Conservation (phyloP, 2,797 vertebrate genomes). For the Squalus acanthias region DNA sequence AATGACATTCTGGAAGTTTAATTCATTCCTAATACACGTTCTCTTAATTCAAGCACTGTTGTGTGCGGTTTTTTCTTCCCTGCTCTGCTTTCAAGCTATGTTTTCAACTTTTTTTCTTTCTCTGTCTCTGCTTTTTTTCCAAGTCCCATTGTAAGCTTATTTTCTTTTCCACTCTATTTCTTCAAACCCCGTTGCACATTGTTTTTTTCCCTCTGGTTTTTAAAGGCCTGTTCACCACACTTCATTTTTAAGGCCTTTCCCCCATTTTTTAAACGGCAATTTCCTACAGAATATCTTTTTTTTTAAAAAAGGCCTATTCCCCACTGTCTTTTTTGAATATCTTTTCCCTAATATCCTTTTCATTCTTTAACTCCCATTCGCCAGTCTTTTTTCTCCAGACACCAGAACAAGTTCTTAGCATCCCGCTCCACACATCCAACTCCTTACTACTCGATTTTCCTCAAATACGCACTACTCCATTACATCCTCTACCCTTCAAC, state of each 20-base stretch:
- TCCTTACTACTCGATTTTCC: not conserved
- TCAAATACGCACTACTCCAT: not conserved
- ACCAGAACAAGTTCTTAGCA: not conserved
- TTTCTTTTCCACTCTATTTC: not conserved
- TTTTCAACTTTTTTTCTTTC: not conserved
- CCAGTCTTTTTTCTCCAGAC: not conserved
- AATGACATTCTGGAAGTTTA: not conserved
- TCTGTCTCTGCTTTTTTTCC: too few species aligned
- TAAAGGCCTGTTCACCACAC: not conserved
- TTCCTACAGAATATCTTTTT: not conserved
- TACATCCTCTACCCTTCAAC: not conserved
- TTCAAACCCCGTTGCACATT: not conserved
- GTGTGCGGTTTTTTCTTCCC: not conserved
- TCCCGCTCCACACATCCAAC: not conserved
- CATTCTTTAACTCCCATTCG: not conserved
- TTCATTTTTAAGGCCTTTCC: not conserved
- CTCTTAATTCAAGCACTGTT: not conserved
- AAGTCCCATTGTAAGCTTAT: not conserved
- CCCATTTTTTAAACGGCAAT: not conserved
- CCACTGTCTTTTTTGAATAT: not conserved
- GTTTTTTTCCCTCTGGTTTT: not conserved
- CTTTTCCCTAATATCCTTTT: not conserved
- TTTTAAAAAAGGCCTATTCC: not conserved
- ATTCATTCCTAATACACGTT: not conserved
- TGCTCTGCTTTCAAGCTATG: not conserved